A percentile compares a stretch with the other conserved stretches of the same genome.
Conservation (phyloP, 2,888 invertebrate species). For the Aphidoletes aphidimyza region DNA sequence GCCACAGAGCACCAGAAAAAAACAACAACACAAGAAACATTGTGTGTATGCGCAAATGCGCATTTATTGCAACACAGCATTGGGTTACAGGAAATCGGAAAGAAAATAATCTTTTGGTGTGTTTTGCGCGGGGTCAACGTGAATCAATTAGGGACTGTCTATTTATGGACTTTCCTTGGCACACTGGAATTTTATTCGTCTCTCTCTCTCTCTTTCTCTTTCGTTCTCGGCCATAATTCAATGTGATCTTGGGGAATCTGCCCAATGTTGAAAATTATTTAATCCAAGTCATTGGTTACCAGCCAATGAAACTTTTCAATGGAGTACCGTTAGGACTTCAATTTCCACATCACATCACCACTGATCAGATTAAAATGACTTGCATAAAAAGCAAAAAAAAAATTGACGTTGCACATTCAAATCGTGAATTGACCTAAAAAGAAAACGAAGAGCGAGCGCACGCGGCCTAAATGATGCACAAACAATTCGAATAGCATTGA, state of each 20-base stretch:
- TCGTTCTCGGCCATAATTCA: background rate
- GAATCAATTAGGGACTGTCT: background rate
- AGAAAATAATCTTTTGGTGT: background rate
- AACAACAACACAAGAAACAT: no score
- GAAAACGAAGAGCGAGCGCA: background rate
- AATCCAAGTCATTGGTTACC: no score
- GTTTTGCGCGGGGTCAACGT: background rate
- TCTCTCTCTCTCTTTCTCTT: no score
- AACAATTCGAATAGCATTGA: constrained; percentile 41
- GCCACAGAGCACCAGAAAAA: no score
- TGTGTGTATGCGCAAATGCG: background rate
- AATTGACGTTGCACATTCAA: constrained; percentile 44
- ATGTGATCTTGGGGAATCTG: background rate
- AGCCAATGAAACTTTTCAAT: no score
- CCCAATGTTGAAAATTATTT: background rate
- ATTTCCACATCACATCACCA: constrained; percentile 50
- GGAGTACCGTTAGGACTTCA: constrained; percentile 40
- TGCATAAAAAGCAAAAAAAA: no score
- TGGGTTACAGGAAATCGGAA: background rate
- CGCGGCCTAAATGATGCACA: background rate
- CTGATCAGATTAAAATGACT: constrained; percentile 37
- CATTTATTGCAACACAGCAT: constrained; percentile 11
- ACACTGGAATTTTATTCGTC: no score
- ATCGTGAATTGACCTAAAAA: constrained; percentile 46
- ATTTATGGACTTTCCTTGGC: background rate